phyloP scores from a whole-genome alignment of 1,140 invertebrate species.

The Procambarus virginalis region DNA sequence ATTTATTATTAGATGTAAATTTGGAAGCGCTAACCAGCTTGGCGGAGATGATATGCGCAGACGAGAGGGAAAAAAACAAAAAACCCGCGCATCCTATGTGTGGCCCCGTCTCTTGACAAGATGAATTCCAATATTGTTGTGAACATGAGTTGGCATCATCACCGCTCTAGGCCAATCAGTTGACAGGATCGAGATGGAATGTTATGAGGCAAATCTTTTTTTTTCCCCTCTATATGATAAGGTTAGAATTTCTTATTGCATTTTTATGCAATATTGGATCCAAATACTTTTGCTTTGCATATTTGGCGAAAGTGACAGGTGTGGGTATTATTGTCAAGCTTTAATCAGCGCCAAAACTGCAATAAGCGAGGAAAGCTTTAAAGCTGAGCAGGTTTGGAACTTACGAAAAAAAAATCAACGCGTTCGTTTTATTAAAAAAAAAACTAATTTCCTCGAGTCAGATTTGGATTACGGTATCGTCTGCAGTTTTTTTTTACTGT shows the following conservation, averaged over 20 bases:
- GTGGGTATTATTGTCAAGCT: neutral
- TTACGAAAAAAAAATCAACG: neutral
- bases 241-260: constrained; percentile 10
- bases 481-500: neutral
- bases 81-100: neutral
- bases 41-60: neutral
- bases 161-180: constrained; percentile 32
- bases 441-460: neutral
- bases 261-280: neutral
- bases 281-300: neutral
- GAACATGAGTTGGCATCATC: constrained; percentile 27
- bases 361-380: neutral
- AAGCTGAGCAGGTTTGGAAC: neutral
- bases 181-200: constrained; percentile 17
- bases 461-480: neutral
- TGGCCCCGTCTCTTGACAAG: neutral
- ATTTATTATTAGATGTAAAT: neutral
- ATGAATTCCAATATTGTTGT: constrained; percentile 40
- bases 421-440: neutral
- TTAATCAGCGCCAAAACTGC: neutral
- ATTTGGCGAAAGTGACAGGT: neutral
- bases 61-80: neutral
- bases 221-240: neutral
- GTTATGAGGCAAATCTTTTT: constrained; percentile 25
- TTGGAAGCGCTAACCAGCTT: neutral